Percentiles rank a stretch among this genome's conserved stretches.
Conservation (phyloP, 2,888 invertebrate genomes). For the Rhagophthalmus giganteus region DNA sequence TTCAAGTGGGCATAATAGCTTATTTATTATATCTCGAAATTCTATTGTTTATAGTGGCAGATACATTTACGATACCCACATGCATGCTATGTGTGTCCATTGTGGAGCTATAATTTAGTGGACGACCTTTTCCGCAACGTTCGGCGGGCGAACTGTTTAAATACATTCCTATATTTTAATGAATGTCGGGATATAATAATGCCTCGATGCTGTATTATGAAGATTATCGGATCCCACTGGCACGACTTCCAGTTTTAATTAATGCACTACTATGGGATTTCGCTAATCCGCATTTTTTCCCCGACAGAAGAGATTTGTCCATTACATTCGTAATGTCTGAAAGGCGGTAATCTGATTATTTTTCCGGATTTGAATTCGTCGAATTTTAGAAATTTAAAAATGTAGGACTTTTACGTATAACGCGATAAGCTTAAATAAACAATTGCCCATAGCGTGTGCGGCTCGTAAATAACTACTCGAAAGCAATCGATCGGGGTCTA, state of each 20-base stretch:
- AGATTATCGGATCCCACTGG: conserved; percentile 11
- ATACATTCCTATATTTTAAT: conserved; percentile 18
- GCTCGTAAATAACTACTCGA: too few species aligned
- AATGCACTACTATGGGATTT: too few species aligned
- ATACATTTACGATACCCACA: conserved; percentile 14
- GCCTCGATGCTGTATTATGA: conserved; percentile 21
- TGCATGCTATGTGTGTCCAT: conserved; percentile 6
- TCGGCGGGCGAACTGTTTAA: conserved; percentile 8
- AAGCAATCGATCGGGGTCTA: too few species aligned
- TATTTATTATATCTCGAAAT: conserved; percentile 6
- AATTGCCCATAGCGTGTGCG: too few species aligned
- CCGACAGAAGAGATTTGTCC: too few species aligned
- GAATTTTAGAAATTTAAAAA: conserved; percentile 1
- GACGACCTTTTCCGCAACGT: conserved; percentile 15
- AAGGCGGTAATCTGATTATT: conserved; percentile 5
- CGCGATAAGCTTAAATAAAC: background rate
- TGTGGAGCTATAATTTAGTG: conserved; percentile 10
- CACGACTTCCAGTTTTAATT: conserved; percentile 7
- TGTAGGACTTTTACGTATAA: background rate
- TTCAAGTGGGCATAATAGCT: conserved; percentile 2
- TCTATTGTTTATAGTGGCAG: conserved; percentile 16
- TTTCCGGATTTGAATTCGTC: conserved; percentile 9
- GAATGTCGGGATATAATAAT: conserved; percentile 19
- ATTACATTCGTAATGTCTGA: background rate
- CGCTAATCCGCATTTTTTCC: too few species aligned